Evolutionary conservation across 1,140 invertebrate species (phyloP).

Genomic region (Magallana gigas): DNA sequence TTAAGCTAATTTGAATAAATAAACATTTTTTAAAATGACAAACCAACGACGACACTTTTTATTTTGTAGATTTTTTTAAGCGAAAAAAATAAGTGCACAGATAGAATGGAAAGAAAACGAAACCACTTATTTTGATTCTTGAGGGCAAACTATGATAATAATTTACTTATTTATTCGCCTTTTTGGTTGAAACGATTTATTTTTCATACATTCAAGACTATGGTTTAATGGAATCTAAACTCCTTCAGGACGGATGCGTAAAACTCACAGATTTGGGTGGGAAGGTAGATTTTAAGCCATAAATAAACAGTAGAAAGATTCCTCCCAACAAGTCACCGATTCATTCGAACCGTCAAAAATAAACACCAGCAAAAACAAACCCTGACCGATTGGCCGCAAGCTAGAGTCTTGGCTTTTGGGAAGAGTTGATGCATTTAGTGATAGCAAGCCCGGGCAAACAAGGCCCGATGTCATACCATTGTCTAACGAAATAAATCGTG

Average conservation of each 20-base stretch:
- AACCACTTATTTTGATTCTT: not conserved
- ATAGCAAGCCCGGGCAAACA: not conserved
- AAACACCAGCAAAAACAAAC: not conserved
- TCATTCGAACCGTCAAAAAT: slow-evolving; percentile 9
- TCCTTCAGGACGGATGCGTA: not conserved
- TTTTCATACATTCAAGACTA: no score
- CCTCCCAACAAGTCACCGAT: slow-evolving; percentile 12
- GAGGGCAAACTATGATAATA: not conserved
- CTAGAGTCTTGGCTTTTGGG: not conserved
- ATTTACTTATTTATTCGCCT: no score
- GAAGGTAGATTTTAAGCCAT: slow-evolving; percentile 3
- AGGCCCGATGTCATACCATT: not conserved
- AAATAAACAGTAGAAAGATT: slow-evolving; percentile 1
- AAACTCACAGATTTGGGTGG: slow-evolving; percentile 12
- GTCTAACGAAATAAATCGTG: not conserved
- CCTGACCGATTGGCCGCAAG: not conserved
- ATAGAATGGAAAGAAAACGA: no score
- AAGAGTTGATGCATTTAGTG: slow-evolving; percentile 16
- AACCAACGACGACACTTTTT: not conserved
- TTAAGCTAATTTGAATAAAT: not conserved
- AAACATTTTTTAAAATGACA: not conserved
- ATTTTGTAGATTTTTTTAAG: no score
- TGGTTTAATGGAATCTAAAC: no score
- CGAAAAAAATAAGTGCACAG: no score
- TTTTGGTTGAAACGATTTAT: no score